Conservation (phyloP, 2,113 vertebrate species). For the Aspidoscelis tigris region DNA sequence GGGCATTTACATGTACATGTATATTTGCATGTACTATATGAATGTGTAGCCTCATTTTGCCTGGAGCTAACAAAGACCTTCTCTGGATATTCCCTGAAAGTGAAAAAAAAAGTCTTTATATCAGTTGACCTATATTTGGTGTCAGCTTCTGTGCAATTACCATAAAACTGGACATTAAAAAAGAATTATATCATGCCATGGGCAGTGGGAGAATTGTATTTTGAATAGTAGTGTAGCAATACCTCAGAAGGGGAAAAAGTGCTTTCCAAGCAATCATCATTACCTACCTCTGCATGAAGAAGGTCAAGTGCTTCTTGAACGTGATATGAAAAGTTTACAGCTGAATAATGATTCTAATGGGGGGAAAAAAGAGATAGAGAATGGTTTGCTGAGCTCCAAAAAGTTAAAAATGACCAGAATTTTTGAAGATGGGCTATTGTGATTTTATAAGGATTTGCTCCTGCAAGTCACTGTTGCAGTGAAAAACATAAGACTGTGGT, state of each 20-base stretch:
- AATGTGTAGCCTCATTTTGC: too few species aligned
- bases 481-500: not conserved
- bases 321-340: conserved; percentile 77
- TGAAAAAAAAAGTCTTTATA: too few species aligned
- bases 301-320: conserved; percentile 87
- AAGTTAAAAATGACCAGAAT: conserved; percentile 6
- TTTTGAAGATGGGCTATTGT: not conserved
- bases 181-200: too few species aligned
- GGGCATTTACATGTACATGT: too few species aligned
- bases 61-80: too few species aligned
- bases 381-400: conserved; percentile 8
- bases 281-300: conserved; percentile 83
- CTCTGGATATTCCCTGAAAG: too few species aligned
- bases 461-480: not conserved
- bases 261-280: conserved; percentile 12
- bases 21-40: too few species aligned
- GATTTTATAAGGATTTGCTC: conserved; percentile 1
- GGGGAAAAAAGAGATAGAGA: conserved; percentile 34
- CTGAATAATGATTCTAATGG: conserved; percentile 81
- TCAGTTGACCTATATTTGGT: too few species aligned
- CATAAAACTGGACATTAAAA: too few species aligned
- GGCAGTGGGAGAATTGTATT: not conserved
- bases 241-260: not conserved
- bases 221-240: not conserved
- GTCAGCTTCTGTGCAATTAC: too few species aligned